phyloP scores from a whole-genome alignment of 1,140 invertebrate genomes.

The Nylanderia fulva region DNA sequence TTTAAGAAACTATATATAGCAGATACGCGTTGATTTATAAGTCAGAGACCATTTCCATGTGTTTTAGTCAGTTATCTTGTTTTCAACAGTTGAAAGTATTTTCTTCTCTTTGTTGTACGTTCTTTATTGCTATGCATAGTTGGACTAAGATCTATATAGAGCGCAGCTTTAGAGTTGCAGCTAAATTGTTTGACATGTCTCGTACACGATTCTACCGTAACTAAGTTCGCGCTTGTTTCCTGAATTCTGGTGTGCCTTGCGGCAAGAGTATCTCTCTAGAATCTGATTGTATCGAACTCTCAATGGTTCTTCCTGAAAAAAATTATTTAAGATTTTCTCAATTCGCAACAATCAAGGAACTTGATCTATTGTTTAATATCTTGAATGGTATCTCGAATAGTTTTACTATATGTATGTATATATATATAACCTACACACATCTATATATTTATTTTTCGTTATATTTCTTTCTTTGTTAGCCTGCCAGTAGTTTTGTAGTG shows the following conservation, averaged over 20 bases:
- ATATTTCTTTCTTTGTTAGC: conserved; percentile 15
- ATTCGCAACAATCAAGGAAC: neutral
- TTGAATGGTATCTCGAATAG: neutral
- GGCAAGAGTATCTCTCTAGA: conserved; percentile 33
- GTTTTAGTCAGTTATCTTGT: neutral
- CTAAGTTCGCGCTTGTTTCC: conserved; percentile 45
- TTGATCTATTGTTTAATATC: neutral
- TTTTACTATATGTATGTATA: neutral
- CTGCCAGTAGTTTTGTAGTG: neutral
- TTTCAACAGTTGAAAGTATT: neutral
- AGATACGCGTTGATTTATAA: neutral
- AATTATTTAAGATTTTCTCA: conserved; percentile 27
- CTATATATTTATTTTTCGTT: conserved; percentile 14
- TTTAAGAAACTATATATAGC: neutral
- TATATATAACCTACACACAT: neutral
- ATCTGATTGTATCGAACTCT: conserved; percentile 39
- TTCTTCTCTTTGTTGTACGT: neutral
- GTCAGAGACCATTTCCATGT: neutral
- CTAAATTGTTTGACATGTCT: conserved; percentile 58
- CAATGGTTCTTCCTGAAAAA: neutral
- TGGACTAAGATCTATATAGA: conserved; percentile 3
- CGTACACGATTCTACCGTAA: conserved; percentile 27
- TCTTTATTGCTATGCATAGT: conserved; percentile 21
- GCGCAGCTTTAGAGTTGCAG: conserved; percentile 11
- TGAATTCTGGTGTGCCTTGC: neutral